These are phyloP conservation scores for Peromyscus nudipes DNA, from an alignment of 2,797 vertebrate species.

Conservation along the genomic window DNA sequence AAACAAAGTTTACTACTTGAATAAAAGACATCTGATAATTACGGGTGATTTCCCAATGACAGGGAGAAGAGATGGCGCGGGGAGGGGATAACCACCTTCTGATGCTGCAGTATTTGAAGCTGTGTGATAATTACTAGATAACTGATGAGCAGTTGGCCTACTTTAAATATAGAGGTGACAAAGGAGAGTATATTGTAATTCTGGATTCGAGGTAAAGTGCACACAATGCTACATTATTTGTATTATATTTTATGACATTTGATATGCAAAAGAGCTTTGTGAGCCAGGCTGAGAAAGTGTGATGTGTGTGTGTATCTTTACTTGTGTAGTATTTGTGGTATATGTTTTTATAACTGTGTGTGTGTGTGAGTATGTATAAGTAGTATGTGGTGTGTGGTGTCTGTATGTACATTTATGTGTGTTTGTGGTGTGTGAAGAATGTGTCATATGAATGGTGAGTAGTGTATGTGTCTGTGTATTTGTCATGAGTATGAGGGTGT, in stretches of 20 bases:
- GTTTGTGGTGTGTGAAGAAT: neutral
- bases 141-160: conserved; percentile 50
- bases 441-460: neutral
- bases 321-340: too few species aligned
- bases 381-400: neutral
- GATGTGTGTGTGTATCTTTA: neutral
- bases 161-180: conserved; percentile 65
- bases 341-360: too few species aligned
- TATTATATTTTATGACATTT: neutral
- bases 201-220: neutral
- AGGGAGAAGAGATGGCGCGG: neutral
- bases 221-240: conserved; percentile 42
- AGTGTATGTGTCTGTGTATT: neutral
- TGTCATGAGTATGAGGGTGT: neutral
- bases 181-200: neutral
- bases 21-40: conserved; percentile 70
- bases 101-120: conserved; percentile 30
- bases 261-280: neutral
- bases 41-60: conserved; percentile 63
- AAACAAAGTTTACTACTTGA: conserved; percentile 63
- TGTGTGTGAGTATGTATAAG: too few species aligned
- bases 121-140: conserved; percentile 54
- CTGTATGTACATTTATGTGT: neutral
- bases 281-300: neutral
- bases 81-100: neutral